A percentile compares a stretch with the other conserved stretches of the same genome.
These are phyloP conservation scores for Dinomys branickii DNA, from an alignment of 2,113 vertebrate genomes.

Conservation along the genomic window DNA sequence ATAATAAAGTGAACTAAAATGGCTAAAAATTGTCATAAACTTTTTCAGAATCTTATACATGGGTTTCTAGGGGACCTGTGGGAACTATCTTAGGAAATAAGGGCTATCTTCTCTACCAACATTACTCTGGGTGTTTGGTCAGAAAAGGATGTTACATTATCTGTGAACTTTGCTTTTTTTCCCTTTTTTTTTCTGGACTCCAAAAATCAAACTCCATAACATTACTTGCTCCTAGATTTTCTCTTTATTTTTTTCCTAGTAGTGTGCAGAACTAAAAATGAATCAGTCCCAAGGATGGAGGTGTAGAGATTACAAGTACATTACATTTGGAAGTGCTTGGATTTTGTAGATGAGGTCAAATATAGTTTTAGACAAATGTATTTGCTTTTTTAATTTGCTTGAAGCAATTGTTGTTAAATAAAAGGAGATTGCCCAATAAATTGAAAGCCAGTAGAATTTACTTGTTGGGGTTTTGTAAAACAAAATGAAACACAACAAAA, in stretches of 20 bases:
- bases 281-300: not conserved
- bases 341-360: slow-evolving; percentile 23
- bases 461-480: slow-evolving; percentile 38
- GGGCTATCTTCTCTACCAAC: not conserved
- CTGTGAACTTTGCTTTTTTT: not conserved
- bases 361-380: slow-evolving; percentile 31
- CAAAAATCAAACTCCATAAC: not conserved
- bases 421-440: slow-evolving; percentile 36
- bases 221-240: not conserved
- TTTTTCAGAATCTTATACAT: not conserved
- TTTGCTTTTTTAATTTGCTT: not conserved
- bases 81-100: not conserved
- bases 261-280: not conserved
- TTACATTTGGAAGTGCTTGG: not conserved
- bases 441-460: slow-evolving; percentile 36
- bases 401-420: not conserved
- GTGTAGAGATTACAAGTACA: not conserved
- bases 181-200: too few species aligned
- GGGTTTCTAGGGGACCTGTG: not conserved
- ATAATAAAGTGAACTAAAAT: not conserved
- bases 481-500: not conserved
- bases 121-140: not conserved
- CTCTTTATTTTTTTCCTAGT: slow-evolving; percentile 10
- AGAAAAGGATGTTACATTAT: not conserved
- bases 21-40: not conserved